Evolutionary conservation across 2,888 invertebrate species (phyloP).

Genomic region (Drosophila picticornis): DNA sequence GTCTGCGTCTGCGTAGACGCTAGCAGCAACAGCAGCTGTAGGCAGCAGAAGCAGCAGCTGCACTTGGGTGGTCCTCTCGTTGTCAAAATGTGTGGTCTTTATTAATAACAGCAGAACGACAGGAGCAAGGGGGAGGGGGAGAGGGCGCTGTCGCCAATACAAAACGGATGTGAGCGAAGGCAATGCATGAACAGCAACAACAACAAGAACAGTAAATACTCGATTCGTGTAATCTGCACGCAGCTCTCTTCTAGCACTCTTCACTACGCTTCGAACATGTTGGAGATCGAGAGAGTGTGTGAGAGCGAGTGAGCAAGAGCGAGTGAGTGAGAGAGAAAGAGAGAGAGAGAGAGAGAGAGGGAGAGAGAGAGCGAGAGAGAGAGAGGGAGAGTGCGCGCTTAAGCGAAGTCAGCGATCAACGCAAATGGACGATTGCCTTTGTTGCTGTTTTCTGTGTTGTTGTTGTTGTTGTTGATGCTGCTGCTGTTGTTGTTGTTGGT

Average conservation of each 20-base stretch:
- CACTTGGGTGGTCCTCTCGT: conserved; percentile 85
- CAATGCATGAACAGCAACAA: conserved; percentile 11
- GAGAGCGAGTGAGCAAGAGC: conserved; percentile 29
- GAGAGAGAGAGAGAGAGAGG: no score
- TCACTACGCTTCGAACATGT: conserved; percentile 63
- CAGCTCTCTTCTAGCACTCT: conserved; percentile 26
- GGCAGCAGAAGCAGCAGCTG: conserved; percentile 45
- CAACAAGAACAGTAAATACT: conserved; percentile 14
- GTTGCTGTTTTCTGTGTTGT: conserved; percentile 22
- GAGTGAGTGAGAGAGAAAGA: no score
- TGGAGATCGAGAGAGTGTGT: conserved; percentile 25
- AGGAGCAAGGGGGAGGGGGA: conserved; percentile 12
- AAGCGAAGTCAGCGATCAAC: conserved; percentile 32
- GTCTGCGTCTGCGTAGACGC: conserved; percentile 4
- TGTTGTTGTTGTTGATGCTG: conserved; percentile 13
- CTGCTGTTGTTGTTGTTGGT: conserved; percentile 42
- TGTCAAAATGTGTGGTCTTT: conserved; percentile 86
- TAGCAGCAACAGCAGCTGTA: conserved; percentile 13
- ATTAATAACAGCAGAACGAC: conserved; percentile 83
- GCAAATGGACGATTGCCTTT: conserved; percentile 37
- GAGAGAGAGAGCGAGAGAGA: background rate
- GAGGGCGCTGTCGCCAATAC: conserved; percentile 75
- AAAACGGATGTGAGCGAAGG: conserved; percentile 69
- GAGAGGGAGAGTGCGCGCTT: conserved; percentile 17
- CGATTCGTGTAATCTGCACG: conserved; percentile 50